Conservation (phyloP, 2,797 vertebrate species). For the Tarsius wallacei region DNA sequence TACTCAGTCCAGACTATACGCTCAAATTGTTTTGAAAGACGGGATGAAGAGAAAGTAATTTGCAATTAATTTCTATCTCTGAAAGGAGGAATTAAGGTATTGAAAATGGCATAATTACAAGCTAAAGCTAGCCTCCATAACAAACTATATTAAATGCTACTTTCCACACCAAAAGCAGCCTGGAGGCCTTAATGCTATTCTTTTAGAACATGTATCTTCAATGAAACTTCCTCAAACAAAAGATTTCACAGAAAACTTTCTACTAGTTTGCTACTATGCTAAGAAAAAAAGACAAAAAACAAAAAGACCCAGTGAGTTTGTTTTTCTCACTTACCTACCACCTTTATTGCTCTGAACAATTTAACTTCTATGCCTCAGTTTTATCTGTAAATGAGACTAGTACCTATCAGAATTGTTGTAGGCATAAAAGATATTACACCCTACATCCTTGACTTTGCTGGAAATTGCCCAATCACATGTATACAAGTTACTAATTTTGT, state of each 20-base stretch:
- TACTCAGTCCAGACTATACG: not conserved
- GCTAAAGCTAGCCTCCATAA: not conserved
- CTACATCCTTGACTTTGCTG: not conserved
- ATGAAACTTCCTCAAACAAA: slow-evolving; percentile 18
- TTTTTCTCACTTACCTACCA: slow-evolving; percentile 27
- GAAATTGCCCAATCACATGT: not conserved
- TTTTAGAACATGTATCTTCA: slow-evolving; percentile 35
- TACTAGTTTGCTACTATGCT: not conserved
- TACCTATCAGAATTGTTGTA: not conserved
- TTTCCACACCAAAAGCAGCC: not conserved
- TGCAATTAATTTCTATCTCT: slow-evolving; percentile 5
- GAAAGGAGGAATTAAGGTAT: not conserved
- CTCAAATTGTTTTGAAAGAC: not conserved
- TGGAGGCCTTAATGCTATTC: not conserved
- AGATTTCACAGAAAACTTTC: slow-evolving; percentile 47
- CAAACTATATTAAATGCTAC: slow-evolving; percentile 13
- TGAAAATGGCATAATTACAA: slow-evolving; percentile 12
- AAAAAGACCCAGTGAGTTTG: not conserved
- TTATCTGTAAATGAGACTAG: not conserved
- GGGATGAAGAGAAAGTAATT: not conserved
- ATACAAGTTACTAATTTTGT: not conserved
- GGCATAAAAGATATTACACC: not conserved
- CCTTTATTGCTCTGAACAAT: not conserved
- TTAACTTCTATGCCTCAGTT: not conserved
- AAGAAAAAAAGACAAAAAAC: not conserved